Percentiles rank a stretch among this genome's conserved stretches.
phyloP scores from a whole-genome alignment of 1,140 invertebrate species.

The Notospermus geniculatus region DNA sequence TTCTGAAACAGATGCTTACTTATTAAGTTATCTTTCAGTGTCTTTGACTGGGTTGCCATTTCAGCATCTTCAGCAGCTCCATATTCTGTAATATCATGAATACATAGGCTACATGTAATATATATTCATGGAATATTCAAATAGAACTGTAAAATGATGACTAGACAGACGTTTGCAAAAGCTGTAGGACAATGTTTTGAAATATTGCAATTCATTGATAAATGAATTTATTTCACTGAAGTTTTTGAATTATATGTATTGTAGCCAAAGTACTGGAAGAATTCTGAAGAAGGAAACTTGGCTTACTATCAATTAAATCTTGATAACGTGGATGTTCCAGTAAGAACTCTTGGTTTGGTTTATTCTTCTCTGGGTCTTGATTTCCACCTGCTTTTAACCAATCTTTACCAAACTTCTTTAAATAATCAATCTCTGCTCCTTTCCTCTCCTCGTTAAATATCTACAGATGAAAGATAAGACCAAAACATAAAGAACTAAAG shows the following conservation, averaged over 20 bases:
- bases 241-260: neutral
- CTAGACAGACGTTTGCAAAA: no score
- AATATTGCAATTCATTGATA: slow-evolving; percentile 9
- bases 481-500: no score
- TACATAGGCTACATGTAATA: no score
- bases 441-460: slow-evolving; percentile 68
- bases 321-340: slow-evolving; percentile 73
- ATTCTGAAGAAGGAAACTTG: neutral
- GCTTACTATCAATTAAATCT: slow-evolving; percentile 61
- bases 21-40: slow-evolving; percentile 70
- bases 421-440: slow-evolving; percentile 85
- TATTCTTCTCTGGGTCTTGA: slow-evolving; percentile 34
- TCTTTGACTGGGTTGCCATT: slow-evolving; percentile 61
- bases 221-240: neutral
- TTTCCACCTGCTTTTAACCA: slow-evolving; percentile 65
- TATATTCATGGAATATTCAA: no score
- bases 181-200: no score
- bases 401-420: slow-evolving; percentile 73
- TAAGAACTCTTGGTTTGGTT: slow-evolving; percentile 61
- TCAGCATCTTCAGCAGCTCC: slow-evolving; percentile 75
- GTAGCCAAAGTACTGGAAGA: neutral
- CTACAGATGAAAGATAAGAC: slow-evolving; percentile 29
- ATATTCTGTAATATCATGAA: slow-evolving; percentile 66
- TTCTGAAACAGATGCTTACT: slow-evolving; percentile 32
- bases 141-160: no score